These are phyloP conservation scores for Drosophila vallismaia DNA, from an alignment of 2,888 invertebrate genomes.

Conservation along the genomic window DNA sequence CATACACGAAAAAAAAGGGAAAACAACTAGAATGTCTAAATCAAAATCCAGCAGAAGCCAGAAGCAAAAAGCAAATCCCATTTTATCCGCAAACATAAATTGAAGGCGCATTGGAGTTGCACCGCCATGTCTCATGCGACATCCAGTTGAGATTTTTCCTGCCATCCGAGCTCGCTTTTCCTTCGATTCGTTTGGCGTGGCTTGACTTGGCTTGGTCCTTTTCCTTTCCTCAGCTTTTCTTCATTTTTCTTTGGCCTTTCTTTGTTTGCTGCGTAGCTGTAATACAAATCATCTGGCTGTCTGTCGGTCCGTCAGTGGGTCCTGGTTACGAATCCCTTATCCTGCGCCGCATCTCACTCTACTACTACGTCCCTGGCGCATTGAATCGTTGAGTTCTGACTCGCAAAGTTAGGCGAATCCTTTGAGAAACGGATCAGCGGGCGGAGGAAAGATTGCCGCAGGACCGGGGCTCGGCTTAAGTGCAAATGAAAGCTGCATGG, in stretches of 20 bases:
- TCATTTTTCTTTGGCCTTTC: conserved; percentile 31
- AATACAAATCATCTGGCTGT: conserved; percentile 72
- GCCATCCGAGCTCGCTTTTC: conserved; percentile 19
- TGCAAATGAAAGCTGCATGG: conserved; percentile 66
- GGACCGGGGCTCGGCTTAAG: conserved; percentile 57
- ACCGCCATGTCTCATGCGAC: conserved; percentile 55
- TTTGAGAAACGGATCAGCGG: conserved; percentile 16
- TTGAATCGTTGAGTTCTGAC: conserved; percentile 68
- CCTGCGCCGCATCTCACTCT: background rate
- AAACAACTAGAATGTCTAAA: conserved; percentile 63
- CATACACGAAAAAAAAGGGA: background rate
- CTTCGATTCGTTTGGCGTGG: background rate
- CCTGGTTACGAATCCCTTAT: conserved; percentile 36
- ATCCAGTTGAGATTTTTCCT: conserved; percentile 34
- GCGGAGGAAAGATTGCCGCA: background rate
- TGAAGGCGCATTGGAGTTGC: conserved; percentile 73
- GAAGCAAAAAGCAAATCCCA: conserved; percentile 71
- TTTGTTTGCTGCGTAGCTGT: conserved; percentile 61
- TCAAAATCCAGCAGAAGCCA: conserved; percentile 57
- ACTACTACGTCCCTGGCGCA: conserved; percentile 48
- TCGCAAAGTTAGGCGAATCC: conserved; percentile 48
- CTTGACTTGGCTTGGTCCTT: background rate
- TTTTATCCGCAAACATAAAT: conserved; percentile 80
- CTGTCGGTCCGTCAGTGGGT: conserved; percentile 7
- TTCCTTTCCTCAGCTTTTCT: background rate